Percentiles rank a stretch among this genome's conserved stretches.
Conservation (phyloP, 2,113 vertebrate species). For the Thryonomys swinderianus region DNA sequence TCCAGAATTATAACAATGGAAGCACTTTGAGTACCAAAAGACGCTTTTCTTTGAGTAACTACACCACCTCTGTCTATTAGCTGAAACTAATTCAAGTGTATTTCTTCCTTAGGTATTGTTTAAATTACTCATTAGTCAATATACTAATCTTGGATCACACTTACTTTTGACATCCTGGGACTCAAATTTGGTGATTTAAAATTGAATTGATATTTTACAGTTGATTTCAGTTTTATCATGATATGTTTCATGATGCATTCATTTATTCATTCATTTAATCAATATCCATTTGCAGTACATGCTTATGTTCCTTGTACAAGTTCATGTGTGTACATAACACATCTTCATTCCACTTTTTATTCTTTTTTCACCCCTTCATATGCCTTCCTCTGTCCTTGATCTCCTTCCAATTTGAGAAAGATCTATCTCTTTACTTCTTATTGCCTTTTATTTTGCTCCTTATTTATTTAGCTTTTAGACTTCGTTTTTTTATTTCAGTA, state of each 20-base stretch:
- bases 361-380: neutral
- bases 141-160: neutral
- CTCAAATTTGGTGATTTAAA: neutral
- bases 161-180: neutral
- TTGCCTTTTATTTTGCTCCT: neutral
- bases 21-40: neutral
- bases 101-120: neutral
- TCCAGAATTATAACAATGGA: neutral
- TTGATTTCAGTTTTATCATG: neutral
- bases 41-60: neutral
- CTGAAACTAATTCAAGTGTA: neutral
- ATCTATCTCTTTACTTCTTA: neutral
- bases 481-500: constrained; percentile 97
- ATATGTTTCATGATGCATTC: neutral
- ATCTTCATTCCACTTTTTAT: neutral
- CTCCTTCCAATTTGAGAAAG: neutral
- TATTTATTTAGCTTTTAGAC: neutral
- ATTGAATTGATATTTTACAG: neutral
- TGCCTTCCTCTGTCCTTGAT: neutral
- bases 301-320: neutral
- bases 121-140: neutral
- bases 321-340: neutral
- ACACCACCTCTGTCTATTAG: neutral
- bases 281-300: neutral
- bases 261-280: neutral